Conservation (phyloP, 2,797 vertebrate genomes). For the Vespertilio murinus region DNA sequence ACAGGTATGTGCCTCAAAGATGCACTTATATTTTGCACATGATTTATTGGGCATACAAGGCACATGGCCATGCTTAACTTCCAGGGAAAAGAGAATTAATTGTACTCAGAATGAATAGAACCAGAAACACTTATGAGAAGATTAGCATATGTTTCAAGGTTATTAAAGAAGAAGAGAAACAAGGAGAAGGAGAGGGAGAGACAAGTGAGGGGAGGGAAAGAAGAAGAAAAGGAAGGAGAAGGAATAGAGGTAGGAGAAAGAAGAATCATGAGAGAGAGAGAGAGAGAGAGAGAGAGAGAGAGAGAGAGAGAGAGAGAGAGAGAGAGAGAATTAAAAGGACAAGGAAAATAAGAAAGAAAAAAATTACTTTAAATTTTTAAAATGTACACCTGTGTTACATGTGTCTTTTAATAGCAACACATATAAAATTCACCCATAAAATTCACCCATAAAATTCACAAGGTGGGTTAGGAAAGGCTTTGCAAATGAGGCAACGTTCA, state of each 20-base stretch:
- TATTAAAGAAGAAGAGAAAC: neutral
- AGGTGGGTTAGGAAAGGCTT: neutral
- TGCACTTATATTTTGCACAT: neutral
- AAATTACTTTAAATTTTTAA: neutral
- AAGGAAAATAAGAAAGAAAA: neutral
- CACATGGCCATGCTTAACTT: neutral
- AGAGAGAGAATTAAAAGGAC: accelerated
- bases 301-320: neutral
- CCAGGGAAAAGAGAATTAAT: neutral
- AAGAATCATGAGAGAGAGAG: neutral
- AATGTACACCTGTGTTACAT: neutral
- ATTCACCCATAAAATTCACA: neutral
- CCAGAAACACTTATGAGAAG: neutral
- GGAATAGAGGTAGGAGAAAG: too few relatives aligned
- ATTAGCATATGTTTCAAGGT: neutral
- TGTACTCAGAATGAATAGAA: neutral
- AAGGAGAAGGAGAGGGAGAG: neutral
- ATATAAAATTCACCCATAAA: neutral
- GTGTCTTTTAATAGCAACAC: neutral
- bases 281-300: neutral
- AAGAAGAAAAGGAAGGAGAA: accelerated
- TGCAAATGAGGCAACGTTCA: neutral
- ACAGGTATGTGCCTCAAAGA: neutral
- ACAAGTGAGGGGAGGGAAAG: neutral
- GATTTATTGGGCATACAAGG: neutral